phyloP scores from a whole-genome alignment of 30 jellyfish, hydroid and myxozoan genomes.

The Cassiopea xamachana region DNA sequence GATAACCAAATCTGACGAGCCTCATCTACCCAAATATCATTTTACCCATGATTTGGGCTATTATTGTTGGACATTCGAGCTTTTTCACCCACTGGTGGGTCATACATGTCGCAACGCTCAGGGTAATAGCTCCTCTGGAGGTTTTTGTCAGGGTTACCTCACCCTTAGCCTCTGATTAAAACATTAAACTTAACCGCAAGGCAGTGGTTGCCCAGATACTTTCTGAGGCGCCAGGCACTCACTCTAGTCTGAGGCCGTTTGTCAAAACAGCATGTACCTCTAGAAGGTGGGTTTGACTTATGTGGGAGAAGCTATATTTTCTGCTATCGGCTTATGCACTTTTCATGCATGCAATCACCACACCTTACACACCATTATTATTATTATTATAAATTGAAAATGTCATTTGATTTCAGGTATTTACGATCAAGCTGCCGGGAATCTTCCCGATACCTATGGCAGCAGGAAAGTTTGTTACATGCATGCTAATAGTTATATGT shows the following conservation, averaged over 20 bases:
- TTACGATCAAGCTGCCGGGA: no score
- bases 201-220: background rate
- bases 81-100: background rate
- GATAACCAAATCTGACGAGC: background rate
- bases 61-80: background rate
- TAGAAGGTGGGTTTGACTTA: background rate
- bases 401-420: no score
- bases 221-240: background rate
- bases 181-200: background rate
- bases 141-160: background rate
- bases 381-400: no score
- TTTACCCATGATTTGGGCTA: background rate
- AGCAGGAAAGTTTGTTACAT: no score
- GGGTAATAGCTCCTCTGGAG: background rate
- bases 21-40: background rate
- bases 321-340: conserved; percentile 40
- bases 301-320: conserved; percentile 35
- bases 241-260: background rate
- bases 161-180: background rate
- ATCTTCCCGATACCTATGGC: no score
- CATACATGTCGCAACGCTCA: background rate
- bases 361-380: conserved; percentile 19
- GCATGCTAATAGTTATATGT: no score
- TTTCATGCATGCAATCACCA: conserved; percentile 32
- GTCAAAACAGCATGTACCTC: background rate